A percentile compares a stretch with the other conserved stretches of the same genome.
Evolutionary conservation across 1,140 invertebrate species (phyloP).

Genomic region (Zaprionus ghesquierei): DNA sequence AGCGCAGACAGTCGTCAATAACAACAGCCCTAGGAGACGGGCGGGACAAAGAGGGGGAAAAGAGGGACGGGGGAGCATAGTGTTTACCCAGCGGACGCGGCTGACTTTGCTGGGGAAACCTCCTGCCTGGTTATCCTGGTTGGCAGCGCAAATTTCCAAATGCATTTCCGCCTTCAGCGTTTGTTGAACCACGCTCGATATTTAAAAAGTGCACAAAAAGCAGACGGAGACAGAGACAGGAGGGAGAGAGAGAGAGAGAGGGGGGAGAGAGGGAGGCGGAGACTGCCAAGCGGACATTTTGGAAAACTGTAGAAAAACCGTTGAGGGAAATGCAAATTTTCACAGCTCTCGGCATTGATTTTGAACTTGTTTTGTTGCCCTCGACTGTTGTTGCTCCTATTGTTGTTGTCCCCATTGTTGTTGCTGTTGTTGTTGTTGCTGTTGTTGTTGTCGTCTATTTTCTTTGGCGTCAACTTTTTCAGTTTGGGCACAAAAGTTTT

Average conservation of each 20-base stretch:
- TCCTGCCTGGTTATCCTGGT: constrained; percentile 26
- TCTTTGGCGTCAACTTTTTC: constrained; percentile 62
- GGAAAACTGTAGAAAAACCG: constrained; percentile 46
- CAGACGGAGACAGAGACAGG: too few relatives aligned
- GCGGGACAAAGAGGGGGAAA: neutral
- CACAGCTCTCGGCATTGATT: constrained; percentile 74
- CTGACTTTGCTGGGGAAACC: constrained; percentile 39
- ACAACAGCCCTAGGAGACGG: constrained; percentile 20
- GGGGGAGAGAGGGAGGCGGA: constrained; percentile 28
- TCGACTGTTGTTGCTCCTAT: neutral
- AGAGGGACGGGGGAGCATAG: too few relatives aligned
- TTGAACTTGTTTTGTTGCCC: constrained; percentile 48
- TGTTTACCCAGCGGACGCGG: constrained; percentile 54
- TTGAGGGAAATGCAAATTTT: constrained; percentile 73
- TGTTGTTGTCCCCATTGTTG: neutral
- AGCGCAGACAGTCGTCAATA: constrained; percentile 68
- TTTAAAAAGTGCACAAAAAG: constrained; percentile 53
- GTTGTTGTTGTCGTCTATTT: constrained; percentile 41
- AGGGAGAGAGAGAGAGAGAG: constrained; percentile 12
- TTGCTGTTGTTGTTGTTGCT: constrained; percentile 14
- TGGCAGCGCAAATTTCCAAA: constrained; percentile 45
- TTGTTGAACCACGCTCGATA: constrained; percentile 65
- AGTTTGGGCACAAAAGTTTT: constrained; percentile 51
- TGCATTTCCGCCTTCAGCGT: constrained; percentile 68
- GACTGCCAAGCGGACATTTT: constrained; percentile 27